Percentiles rank a stretch among this genome's conserved stretches.
phyloP scores from a whole-genome alignment of 2,888 invertebrate genomes.

The Baronia brevicornis region DNA sequence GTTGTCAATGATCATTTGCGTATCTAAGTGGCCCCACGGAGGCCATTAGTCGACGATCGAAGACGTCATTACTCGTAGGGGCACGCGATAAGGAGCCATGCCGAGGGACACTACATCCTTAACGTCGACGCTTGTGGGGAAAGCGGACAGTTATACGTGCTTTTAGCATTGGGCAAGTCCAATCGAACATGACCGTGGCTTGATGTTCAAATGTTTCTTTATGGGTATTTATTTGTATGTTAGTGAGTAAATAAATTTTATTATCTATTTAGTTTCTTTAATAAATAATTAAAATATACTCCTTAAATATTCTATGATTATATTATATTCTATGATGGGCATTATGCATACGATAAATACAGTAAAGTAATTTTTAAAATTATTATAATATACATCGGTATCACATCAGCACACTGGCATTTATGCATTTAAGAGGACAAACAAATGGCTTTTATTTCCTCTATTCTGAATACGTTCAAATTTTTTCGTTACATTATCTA shows the following conservation, averaged over 20 bases:
- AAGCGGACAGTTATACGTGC: constrained; percentile 53
- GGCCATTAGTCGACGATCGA: constrained; percentile 72
- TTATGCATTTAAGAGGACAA: too few relatives aligned
- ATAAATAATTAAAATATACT: too few relatives aligned
- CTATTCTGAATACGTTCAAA: too few relatives aligned
- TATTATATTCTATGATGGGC: too few relatives aligned
- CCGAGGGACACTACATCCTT: constrained; percentile 41
- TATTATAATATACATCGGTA: too few relatives aligned
- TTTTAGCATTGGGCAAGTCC: constrained; percentile 26
- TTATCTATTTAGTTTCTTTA: too few relatives aligned
- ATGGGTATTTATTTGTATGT: constrained; percentile 11
- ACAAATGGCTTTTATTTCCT: too few relatives aligned
- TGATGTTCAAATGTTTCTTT: constrained; percentile 9
- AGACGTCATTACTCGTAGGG: constrained; percentile 69
- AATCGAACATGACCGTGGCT: constrained; percentile 9
- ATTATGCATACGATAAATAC: too few relatives aligned
- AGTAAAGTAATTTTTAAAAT: too few relatives aligned
- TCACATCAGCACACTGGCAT: too few relatives aligned
- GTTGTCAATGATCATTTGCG: constrained; percentile 71
- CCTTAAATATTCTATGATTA: too few relatives aligned
- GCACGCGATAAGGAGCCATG: constrained; percentile 58
- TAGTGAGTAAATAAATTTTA: neutral
- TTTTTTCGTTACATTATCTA: neutral
- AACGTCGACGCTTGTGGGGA: constrained; percentile 49
- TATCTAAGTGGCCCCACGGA: constrained; percentile 71